Conservation (phyloP, 2,888 invertebrate genomes). For the Helicoverpa assulta region DNA sequence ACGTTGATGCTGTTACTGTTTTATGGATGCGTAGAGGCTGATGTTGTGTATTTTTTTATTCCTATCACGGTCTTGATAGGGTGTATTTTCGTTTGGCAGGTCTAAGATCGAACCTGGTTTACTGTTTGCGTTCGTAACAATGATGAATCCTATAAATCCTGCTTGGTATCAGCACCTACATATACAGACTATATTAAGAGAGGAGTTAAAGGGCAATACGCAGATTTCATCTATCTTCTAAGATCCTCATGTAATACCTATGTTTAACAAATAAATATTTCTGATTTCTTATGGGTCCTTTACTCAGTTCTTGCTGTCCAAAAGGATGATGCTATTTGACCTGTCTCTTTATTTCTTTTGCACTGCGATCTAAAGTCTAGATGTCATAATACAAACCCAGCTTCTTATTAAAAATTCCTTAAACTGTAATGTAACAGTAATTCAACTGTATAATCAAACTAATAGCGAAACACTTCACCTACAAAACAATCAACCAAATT, state of each 20-base stretch:
- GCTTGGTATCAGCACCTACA: too few species aligned
- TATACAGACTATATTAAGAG: too few species aligned
- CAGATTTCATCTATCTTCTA: too few species aligned
- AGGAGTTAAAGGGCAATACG: too few species aligned
- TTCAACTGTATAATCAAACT: conserved; percentile 13
- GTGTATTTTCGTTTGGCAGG: neutral
- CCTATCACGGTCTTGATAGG: neutral
- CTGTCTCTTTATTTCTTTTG: neutral
- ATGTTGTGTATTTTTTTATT: neutral
- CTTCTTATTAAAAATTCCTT: neutral
- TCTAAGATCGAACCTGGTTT: neutral
- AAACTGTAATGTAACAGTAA: neutral
- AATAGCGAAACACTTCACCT: conserved; percentile 8
- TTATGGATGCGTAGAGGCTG: neutral
- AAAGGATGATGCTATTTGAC: neutral
- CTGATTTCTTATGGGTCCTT: too few species aligned
- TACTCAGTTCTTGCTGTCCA: neutral
- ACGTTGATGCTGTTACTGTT: neutral
- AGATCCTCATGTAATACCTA: too few species aligned
- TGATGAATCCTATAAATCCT: too few species aligned
- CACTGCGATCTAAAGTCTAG: too few species aligned
- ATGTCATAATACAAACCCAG: neutral
- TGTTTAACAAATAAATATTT: too few species aligned
- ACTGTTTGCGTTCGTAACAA: neutral
- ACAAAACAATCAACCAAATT: conserved; percentile 24